Percentiles rank a stretch among this genome's conserved stretches.
Conservation (phyloP, 2,888 invertebrate species). For the Dendrolimus pini region DNA sequence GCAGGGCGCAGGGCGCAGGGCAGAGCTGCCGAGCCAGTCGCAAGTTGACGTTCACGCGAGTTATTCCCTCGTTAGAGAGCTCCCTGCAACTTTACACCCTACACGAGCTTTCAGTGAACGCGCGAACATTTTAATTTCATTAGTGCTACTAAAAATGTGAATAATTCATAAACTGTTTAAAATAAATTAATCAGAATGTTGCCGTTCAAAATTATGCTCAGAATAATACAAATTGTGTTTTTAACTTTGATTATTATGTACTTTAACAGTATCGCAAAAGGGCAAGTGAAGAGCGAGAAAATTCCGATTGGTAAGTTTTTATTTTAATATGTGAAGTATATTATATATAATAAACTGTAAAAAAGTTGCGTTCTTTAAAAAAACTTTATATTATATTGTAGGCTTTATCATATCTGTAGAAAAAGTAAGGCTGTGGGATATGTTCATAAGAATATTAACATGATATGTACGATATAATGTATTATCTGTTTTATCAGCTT, state of each 20-base stretch:
- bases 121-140: slow-evolving; percentile 15
- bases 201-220: slow-evolving; percentile 30
- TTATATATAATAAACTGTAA: not conserved
- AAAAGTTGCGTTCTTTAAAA: too few relatives aligned
- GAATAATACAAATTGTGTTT: slow-evolving; percentile 34
- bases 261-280: slow-evolving; percentile 29
- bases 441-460: too few relatives aligned
- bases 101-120: slow-evolving; percentile 14
- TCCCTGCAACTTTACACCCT: slow-evolving; percentile 25
- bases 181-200: slow-evolving; percentile 22
- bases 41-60: slow-evolving; percentile 30
- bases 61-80: slow-evolving; percentile 10
- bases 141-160: slow-evolving; percentile 26
- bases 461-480: too few relatives aligned
- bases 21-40: slow-evolving; percentile 37
- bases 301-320: slow-evolving; percentile 46
- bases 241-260: slow-evolving; percentile 34
- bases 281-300: slow-evolving; percentile 29
- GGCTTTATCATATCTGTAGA: too few relatives aligned
- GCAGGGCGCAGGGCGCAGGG: slow-evolving; percentile 31
- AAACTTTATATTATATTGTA: too few relatives aligned
- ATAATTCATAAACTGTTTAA: slow-evolving; percentile 8
- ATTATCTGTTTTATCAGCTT: too few relatives aligned
- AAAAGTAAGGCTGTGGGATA: too few relatives aligned
- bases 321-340: not conserved